Evolutionary conservation across 2,888 invertebrate genomes (phyloP).

Genomic region (Elmis aenea): DNA sequence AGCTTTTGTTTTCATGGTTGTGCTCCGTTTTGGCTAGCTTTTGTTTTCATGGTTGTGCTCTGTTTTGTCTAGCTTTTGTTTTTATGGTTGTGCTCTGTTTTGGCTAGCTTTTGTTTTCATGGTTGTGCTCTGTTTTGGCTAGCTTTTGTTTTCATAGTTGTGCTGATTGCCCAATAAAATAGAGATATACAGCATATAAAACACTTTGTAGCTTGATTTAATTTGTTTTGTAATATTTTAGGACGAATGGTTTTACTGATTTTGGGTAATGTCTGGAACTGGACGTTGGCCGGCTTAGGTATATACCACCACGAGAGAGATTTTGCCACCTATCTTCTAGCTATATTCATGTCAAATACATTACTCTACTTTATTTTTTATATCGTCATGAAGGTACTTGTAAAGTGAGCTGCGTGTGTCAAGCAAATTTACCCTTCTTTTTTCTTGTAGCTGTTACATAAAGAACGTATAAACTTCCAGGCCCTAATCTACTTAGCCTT

Average conservation of each 20-base stretch:
- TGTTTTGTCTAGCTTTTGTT: too few relatives aligned
- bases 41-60: too few relatives aligned
- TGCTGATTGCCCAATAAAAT: too few relatives aligned
- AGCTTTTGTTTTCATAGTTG: too few relatives aligned
- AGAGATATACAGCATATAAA: too few relatives aligned
- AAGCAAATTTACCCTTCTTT: neutral
- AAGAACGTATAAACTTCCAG: slow-evolving; percentile 59
- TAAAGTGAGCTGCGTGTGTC: too few relatives aligned
- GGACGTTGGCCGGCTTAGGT: slow-evolving; percentile 63
- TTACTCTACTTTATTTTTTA: slow-evolving; percentile 77
- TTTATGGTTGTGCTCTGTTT: too few relatives aligned
- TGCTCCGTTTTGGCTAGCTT: too few relatives aligned
- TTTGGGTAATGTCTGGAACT: slow-evolving; percentile 60
- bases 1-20: too few relatives aligned
- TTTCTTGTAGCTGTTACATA: slow-evolving; percentile 52
- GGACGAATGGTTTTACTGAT: slow-evolving; percentile 55
- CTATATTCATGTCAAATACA: slow-evolving; percentile 77
- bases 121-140: too few relatives aligned
- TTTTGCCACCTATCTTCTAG: slow-evolving; percentile 74
- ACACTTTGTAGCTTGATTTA: neutral
- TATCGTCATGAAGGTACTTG: slow-evolving; percentile 71
- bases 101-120: too few relatives aligned
- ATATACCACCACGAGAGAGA: slow-evolving; percentile 59
- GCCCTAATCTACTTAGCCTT: slow-evolving; percentile 61
- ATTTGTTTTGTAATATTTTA: slow-evolving; percentile 10